Conservation (phyloP, 2,113 vertebrate species). For the Eulemur macaco region DNA sequence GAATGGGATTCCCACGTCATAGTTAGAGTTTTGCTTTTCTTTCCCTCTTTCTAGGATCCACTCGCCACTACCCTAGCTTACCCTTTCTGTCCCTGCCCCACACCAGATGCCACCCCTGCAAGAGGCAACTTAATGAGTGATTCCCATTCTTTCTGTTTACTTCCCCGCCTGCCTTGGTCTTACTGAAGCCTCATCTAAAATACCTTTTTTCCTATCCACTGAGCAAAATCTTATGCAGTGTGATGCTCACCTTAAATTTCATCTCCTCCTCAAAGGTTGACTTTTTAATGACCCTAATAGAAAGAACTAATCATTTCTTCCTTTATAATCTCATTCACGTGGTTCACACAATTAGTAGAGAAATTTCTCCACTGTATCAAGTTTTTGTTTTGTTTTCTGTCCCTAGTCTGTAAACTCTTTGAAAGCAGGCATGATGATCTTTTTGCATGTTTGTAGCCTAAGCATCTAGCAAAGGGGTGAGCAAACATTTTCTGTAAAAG, state of each 20-base stretch:
- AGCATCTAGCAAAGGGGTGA: not conserved
- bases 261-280: not conserved
- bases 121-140: not conserved
- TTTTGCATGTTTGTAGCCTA: not conserved
- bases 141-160: not conserved
- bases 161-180: not conserved
- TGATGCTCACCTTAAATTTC: not conserved
- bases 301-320: not conserved
- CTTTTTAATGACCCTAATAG: not conserved
- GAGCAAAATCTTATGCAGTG: not conserved
- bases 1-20: not conserved
- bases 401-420: not conserved
- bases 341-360: not conserved
- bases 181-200: not conserved
- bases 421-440: not conserved
- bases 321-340: not conserved
- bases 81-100: not conserved
- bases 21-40: not conserved
- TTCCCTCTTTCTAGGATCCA: not conserved
- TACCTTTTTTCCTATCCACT: not conserved
- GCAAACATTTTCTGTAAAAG: not conserved
- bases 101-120: not conserved
- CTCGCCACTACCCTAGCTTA: not conserved
- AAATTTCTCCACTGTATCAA: not conserved
- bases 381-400: not conserved